Percentiles rank a stretch among this genome's conserved stretches.
These are phyloP conservation scores for Spodoptera frugiperda DNA, from an alignment of 1,140 invertebrate genomes.

Conservation along the genomic window DNA sequence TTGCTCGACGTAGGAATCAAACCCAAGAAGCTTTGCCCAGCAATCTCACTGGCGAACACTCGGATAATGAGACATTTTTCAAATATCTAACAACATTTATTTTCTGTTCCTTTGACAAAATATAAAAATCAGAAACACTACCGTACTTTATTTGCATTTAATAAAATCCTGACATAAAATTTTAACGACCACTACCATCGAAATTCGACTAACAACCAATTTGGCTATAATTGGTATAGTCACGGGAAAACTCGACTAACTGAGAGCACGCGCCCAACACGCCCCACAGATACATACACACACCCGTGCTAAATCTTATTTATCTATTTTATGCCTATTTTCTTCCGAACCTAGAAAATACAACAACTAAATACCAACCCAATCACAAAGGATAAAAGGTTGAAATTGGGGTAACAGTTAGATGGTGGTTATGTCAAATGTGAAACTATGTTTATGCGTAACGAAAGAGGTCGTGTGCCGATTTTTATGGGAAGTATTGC, in stretches of 20 bases:
- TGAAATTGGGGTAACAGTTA: slow-evolving; percentile 42
- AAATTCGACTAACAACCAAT: slow-evolving; percentile 44
- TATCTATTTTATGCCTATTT: slow-evolving; percentile 81
- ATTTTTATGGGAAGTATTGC: slow-evolving; percentile 77
- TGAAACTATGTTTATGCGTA: slow-evolving; percentile 64
- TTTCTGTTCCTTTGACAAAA: too few relatives aligned
- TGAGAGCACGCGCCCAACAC: slow-evolving; percentile 69
- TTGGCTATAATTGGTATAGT: slow-evolving; percentile 58
- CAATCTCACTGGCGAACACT: too few relatives aligned
- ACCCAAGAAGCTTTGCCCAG: too few relatives aligned
- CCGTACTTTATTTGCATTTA: too few relatives aligned
- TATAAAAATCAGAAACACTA: too few relatives aligned
- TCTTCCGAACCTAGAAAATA: slow-evolving; percentile 27
- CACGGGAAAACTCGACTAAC: slow-evolving; percentile 78
- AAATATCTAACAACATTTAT: too few relatives aligned
- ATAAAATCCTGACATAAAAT: too few relatives aligned
- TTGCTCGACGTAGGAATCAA: too few relatives aligned
- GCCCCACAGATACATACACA: slow-evolving; percentile 74
- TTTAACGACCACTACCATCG: slow-evolving; percentile 11
- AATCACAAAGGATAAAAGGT: slow-evolving; percentile 44
- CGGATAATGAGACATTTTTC: too few relatives aligned
- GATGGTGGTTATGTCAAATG: slow-evolving; percentile 67
- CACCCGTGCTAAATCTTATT: slow-evolving; percentile 78
- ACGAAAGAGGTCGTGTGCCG: slow-evolving; percentile 77
- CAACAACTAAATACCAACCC: slow-evolving; percentile 37